A percentile compares a stretch with the other conserved stretches of the same genome.
phyloP scores from a whole-genome alignment of 37 sponge, comb jelly and placozoan species.

The Spongilla lacustris region DNA sequence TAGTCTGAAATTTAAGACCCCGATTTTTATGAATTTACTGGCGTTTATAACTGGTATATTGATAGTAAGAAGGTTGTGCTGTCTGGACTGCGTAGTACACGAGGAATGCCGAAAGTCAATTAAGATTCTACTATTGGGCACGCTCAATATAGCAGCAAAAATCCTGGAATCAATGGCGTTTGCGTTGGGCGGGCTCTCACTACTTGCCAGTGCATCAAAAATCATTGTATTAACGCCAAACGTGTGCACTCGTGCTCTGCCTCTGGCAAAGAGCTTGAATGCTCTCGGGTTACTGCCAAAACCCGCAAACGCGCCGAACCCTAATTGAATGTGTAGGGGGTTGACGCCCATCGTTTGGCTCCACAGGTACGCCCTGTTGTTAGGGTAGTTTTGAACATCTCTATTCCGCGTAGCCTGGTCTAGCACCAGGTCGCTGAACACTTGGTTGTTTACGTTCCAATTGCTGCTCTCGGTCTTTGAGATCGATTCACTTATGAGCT shows the following conservation, averaged over 20 bases:
- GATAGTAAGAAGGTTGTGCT: not conserved
- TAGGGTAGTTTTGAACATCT: not conserved
- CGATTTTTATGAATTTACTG: not conserved
- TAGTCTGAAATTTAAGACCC: not conserved
- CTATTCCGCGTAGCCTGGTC: not conserved
- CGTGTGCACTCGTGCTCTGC: not conserved
- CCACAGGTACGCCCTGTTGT: not conserved
- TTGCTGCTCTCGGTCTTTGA: not conserved
- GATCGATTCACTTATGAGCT: not conserved
- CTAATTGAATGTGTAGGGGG: not conserved
- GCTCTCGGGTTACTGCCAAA: not conserved
- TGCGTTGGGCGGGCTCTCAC: not conserved
- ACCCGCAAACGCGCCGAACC: not conserved
- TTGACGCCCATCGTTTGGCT: not conserved
- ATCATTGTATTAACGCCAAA: not conserved
- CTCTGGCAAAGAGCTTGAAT: not conserved
- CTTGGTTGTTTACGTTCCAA: not conserved
- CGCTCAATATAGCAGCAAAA: not conserved
- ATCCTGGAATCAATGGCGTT: not conserved
- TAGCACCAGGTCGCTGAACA: not conserved
- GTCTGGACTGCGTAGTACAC: not conserved
- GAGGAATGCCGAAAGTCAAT: not conserved
- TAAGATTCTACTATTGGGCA: not conserved
- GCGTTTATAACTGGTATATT: too few species aligned
- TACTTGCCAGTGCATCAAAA: not conserved